These are phyloP conservation scores for Carpatolechia fugitivella DNA, from an alignment of 2,888 invertebrate genomes.

Conservation along the genomic window DNA sequence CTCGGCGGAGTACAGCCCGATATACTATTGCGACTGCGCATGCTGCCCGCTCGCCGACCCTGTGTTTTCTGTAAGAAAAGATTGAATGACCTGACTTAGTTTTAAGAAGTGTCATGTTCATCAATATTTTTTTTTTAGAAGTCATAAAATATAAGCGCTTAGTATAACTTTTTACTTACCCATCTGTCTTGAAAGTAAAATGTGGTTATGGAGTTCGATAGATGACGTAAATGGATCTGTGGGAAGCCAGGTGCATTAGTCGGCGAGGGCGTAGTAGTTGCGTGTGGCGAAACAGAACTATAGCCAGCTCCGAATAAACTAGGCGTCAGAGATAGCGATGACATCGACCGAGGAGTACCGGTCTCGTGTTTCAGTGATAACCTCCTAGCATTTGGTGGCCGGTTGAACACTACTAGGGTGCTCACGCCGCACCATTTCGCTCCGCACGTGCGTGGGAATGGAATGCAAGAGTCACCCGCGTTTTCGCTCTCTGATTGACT, in stretches of 20 bases:
- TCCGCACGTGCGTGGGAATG: constrained; percentile 96
- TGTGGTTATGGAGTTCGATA: constrained; percentile 83
- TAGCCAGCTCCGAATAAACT: constrained; percentile 59
- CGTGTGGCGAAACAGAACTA: constrained; percentile 67
- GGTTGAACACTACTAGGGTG: constrained; percentile 90
- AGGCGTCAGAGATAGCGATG: constrained; percentile 62
- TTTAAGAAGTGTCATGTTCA: neutral
- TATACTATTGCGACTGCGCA: constrained; percentile 67
- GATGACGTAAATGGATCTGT: constrained; percentile 70
- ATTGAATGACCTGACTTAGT: neutral
- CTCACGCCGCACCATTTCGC: constrained; percentile 95
- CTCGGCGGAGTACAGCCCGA: constrained; percentile 77
- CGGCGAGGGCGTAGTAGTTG: constrained; percentile 74
- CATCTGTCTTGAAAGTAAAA: constrained; percentile 89
- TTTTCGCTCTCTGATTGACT: constrained; percentile 73
- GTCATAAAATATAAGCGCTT: too few relatives aligned
- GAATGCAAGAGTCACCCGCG: constrained; percentile 89
- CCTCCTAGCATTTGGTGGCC: constrained; percentile 84
- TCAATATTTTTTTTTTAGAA: too few relatives aligned
- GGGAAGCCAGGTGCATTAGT: constrained; percentile 71
- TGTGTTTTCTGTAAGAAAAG: constrained; percentile 62
- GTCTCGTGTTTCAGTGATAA: constrained; percentile 84
- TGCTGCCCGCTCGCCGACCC: constrained; percentile 68
- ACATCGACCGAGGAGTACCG: constrained; percentile 83
- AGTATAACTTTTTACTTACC: too few relatives aligned